Base-by-base conservation (phyloP, 2,888 invertebrate species). In the Acronicta aceris region DNA sequence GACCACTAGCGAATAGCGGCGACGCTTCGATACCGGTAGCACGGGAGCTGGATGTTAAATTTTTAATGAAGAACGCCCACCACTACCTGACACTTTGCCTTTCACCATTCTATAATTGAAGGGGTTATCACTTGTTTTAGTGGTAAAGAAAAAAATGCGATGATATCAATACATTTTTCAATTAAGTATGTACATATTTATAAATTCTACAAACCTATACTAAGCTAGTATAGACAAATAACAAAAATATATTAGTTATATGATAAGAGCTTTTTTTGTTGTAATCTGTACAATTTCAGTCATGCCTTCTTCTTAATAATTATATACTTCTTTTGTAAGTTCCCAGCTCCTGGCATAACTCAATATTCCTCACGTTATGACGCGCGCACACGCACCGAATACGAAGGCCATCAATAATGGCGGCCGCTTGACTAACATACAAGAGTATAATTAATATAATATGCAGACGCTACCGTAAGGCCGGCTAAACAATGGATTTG, bases 381-480 rank as follows among this genome's bases (percentile, higher is more conserved):
- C 62, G 52, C 51, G 70, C 64, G 68, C 49, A 56, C 79, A 74
- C 70, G 73, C 68, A 65, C 59, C 62, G 81, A 74, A 83, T 83
- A 77, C 74, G 57, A 80, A 82, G 57, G 43, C 47, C 49, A 33
- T 48, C 63, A 62, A 74, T 72, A 71, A 80, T 77, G 71, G 72
- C 69, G 59, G 59, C 59, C 63, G 55, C 57, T 58, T 57, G 75
- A 76, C 81, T 81, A 79, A 72, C 59, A 78, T 71, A 81, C 71
- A 72, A 73, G 65, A 80, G 79, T 79, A 78, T 65, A 74, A 74
- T 75, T 77, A 81, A 77, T 78, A 77, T 78, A 68, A 74, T 79
- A 80, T 76, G 74, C 76, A 71, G 60, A 64, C 72, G 49, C 65
- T 50, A 60, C 53, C 40, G 27, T 68, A 59, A 71, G 74, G 72